A percentile compares a stretch with the other conserved stretches of the same genome.
Conservation (phyloP, 2,113 vertebrate species). For the Calypte anna region DNA sequence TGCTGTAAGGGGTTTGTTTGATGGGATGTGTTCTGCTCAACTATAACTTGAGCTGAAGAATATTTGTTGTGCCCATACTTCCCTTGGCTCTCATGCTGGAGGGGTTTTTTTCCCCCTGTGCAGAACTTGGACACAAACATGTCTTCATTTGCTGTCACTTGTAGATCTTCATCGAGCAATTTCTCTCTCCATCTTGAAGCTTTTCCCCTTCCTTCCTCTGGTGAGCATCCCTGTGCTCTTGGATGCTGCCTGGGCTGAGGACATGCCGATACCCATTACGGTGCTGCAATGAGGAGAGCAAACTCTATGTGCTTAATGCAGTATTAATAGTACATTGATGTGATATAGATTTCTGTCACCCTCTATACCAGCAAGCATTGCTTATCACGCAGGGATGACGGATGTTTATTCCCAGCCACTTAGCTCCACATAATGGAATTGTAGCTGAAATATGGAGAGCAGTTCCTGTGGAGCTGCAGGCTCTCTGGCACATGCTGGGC, state of each 20-base stretch:
- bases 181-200: neutral
- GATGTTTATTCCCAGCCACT: constrained; percentile 75
- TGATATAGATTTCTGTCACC: constrained; percentile 79
- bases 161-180: neutral
- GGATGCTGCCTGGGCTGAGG: neutral
- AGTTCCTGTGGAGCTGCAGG: neutral
- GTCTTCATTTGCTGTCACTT: neutral
- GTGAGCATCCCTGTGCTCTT: neutral
- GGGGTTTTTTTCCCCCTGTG: neutral
- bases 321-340: constrained; percentile 75
- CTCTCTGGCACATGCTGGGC: neutral
- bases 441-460: constrained; percentile 74
- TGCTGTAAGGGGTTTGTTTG: constrained; percentile 12
- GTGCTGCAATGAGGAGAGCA: constrained; percentile 22
- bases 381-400: constrained; percentile 71
- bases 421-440: constrained; percentile 72
- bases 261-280: constrained; percentile 1
- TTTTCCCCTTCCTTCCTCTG: neutral
- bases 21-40: neutral
- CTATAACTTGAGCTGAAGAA: neutral
- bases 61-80: neutral
- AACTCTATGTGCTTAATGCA: constrained; percentile 61
- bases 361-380: constrained; percentile 72
- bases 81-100: neutral
- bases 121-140: neutral